A percentile compares a stretch with the other conserved stretches of the same genome.
Conservation (phyloP, 1,140 invertebrate species). For the Brachionus asplanchnoidis region DNA sequence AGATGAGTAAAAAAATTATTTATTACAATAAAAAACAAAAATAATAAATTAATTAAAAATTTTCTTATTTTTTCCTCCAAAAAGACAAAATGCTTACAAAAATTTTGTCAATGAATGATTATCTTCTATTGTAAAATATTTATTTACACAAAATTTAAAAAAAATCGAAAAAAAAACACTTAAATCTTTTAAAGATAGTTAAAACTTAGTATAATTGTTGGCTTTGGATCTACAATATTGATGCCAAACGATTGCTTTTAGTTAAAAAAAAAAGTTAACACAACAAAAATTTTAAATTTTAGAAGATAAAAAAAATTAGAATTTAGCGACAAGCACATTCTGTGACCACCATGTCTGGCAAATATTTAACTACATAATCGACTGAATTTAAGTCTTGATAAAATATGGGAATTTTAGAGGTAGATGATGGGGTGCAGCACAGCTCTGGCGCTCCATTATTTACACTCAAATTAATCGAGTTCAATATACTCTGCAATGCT, state of each 20-base stretch:
- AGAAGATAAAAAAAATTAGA: not conserved
- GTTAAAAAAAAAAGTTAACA: not conserved
- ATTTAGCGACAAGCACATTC: constrained; percentile 36
- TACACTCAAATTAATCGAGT: constrained; percentile 10
- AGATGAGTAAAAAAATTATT: too few species aligned
- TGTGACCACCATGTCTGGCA: constrained; percentile 34
- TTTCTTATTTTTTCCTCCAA: too few species aligned
- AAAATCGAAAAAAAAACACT: not conserved
- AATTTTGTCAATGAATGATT: too few species aligned
- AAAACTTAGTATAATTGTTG: not conserved
- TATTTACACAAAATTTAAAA: not conserved
- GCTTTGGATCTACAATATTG: not conserved
- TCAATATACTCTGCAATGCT: constrained; percentile 19
- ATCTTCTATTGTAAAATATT: not conserved
- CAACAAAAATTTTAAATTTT: not conserved
- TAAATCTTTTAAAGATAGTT: constrained; percentile 14
- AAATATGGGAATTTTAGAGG: not conserved
- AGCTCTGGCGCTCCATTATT: not conserved
- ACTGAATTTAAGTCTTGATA: constrained; percentile 29
- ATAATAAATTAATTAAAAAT: too few species aligned
- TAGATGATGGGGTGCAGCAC: constrained; percentile 14
- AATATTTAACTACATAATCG: constrained; percentile 35
- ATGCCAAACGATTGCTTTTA: not conserved
- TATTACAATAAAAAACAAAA: too few species aligned
- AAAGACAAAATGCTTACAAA: too few species aligned